Evolutionary conservation across 2,888 invertebrate genomes (phyloP).

Genomic region (Cylloceria caligata): DNA sequence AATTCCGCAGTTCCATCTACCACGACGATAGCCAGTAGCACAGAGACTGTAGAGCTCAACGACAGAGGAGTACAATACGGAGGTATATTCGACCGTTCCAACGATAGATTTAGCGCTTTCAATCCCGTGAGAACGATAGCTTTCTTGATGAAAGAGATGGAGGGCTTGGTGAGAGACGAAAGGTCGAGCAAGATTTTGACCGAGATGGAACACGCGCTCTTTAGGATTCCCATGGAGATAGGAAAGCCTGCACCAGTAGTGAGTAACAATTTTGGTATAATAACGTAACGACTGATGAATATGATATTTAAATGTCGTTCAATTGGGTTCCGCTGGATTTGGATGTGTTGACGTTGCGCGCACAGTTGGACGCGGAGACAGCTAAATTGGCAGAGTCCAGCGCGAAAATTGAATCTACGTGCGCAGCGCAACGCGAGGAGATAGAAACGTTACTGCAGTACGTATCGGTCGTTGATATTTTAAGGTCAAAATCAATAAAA

Average conservation of each 20-base stretch:
- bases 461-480: no score
- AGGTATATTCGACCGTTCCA: constrained; percentile 70
- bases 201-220: constrained; percentile 75
- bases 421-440: constrained; percentile 70
- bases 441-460: constrained; percentile 74
- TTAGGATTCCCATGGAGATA: constrained; percentile 70
- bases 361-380: constrained; percentile 71
- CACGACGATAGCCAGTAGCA: constrained; percentile 69
- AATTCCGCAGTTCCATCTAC: constrained; percentile 69
- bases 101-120: constrained; percentile 71
- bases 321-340: constrained; percentile 68
- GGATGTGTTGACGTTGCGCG: constrained; percentile 71
- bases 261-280: constrained; percentile 40
- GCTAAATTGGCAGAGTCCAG: constrained; percentile 72
- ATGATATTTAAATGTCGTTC: constrained; percentile 1
- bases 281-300: not conserved
- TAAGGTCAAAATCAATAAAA: not conserved
- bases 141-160: constrained; percentile 76
- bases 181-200: constrained; percentile 74
- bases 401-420: constrained; percentile 71
- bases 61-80: constrained; percentile 75
- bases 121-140: constrained; percentile 75
- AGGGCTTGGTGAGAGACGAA: constrained; percentile 72
- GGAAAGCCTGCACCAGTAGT: constrained; percentile 70
- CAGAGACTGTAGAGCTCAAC: constrained; percentile 72